A percentile compares a stretch with the other conserved stretches of the same genome.
These are phyloP conservation scores for Irena cyanogastra DNA, from an alignment of 2,113 vertebrate genomes.

Conservation along the genomic window DNA sequence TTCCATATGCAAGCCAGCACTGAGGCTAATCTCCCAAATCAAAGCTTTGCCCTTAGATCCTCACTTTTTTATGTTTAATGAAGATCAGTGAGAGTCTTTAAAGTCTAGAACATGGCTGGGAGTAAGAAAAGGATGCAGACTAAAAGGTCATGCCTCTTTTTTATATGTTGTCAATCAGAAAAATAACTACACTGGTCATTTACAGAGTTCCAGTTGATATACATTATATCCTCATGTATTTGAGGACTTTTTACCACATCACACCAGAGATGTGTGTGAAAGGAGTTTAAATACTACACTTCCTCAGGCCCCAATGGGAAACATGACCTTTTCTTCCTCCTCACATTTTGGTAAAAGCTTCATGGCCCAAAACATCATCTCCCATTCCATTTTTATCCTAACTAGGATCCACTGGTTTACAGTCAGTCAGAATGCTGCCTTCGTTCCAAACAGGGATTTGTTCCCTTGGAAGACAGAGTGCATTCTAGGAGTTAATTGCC, in stretches of 20 bases:
- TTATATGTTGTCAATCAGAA: neutral
- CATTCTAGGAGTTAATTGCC: conserved; percentile 24
- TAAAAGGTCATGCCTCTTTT: conserved; percentile 14
- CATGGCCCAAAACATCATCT: neutral
- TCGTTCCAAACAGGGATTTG: neutral
- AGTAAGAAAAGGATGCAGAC: neutral
- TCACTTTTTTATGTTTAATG: neutral
- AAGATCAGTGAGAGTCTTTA: neutral
- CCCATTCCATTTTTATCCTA: neutral
- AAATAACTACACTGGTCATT: neutral
- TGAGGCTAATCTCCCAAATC: neutral
- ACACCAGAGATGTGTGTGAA: neutral
- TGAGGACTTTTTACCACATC: neutral
- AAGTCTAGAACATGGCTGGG: conserved; percentile 22
- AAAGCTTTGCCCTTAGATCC: neutral
- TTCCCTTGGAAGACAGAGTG: neutral
- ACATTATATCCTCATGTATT: neutral
- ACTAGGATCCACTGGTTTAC: neutral
- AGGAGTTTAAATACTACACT: neutral
- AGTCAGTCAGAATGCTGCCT: neutral
- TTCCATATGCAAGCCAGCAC: neutral
- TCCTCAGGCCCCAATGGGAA: conserved; percentile 7
- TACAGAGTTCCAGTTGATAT: neutral
- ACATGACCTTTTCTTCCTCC: neutral
- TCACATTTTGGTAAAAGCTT: neutral